Percentiles rank a stretch among this genome's conserved stretches.
Conservation (phyloP, 2,797 vertebrate genomes). For the Enteromius treurensis region DNA sequence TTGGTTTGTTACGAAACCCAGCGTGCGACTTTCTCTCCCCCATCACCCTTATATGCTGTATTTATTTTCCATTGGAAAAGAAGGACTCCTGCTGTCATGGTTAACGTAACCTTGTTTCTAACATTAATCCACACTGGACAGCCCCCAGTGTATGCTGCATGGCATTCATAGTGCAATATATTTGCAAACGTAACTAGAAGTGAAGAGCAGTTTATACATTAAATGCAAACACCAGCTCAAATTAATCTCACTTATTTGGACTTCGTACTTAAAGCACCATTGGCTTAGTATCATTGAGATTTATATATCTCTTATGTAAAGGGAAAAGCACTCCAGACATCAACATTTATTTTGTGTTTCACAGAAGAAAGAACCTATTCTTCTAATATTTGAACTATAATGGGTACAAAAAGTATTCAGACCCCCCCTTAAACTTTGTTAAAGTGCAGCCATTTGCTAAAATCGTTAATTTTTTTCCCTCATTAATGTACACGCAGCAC, state of each 20-base stretch:
- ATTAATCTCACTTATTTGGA: not conserved
- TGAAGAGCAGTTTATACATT: slow-evolving; percentile 3
- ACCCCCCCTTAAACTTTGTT: too few species aligned
- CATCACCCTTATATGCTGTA: slow-evolving; percentile 34
- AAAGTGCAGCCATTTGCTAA: too few species aligned
- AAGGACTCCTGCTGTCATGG: slow-evolving; percentile 9
- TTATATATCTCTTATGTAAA: not conserved
- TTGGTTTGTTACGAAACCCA: slow-evolving; percentile 17
- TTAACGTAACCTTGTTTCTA: slow-evolving; percentile 33
- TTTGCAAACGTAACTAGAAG: not conserved
- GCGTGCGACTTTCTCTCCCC: slow-evolving; percentile 29
- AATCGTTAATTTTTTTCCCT: too few species aligned
- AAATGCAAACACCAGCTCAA: not conserved
- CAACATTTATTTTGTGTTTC: not conserved
- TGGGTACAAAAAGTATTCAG: too few species aligned
- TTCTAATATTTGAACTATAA: not conserved
- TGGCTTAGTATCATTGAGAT: not conserved
- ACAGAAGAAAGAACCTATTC: not conserved
- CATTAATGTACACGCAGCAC: too few species aligned
- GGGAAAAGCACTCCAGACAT: not conserved
- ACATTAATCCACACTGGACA: slow-evolving; percentile 37
- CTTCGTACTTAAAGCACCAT: not conserved
- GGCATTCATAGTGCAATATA: slow-evolving; percentile 1
- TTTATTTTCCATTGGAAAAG: slow-evolving; percentile 38
- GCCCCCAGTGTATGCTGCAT: not conserved